These are phyloP conservation scores for Melipona bicolor DNA, from an alignment of 2,888 invertebrate species.

Conservation along the genomic window DNA sequence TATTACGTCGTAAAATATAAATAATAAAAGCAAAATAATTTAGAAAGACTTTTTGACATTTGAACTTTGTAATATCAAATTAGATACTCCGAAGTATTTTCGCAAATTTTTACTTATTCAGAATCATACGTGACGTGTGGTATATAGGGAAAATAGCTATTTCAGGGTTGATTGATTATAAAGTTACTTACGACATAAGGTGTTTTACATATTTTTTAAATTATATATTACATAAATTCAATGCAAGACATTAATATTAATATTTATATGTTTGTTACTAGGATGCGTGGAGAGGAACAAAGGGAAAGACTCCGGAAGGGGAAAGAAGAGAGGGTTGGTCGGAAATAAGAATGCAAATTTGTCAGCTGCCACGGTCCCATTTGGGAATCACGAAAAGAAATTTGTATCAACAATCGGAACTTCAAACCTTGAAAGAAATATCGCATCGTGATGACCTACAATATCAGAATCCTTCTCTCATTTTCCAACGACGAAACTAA, in stretches of 20 bases:
- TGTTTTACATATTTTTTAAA: no score
- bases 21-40: no score
- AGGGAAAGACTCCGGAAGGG: fast-evolving
- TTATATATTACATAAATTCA: no score
- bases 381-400: background rate
- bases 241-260: no score
- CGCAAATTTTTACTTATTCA: background rate
- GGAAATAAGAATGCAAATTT: background rate
- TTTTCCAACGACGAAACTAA: background rate
- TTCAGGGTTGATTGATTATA: no score
- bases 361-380: background rate
- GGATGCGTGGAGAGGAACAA: background rate
- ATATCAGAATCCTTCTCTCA: background rate
- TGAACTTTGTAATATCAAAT: background rate
- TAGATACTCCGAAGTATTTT: background rate
- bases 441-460: background rate
- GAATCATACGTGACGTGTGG: background rate
- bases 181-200: no score
- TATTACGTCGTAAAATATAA: no score
- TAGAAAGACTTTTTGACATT: background rate
- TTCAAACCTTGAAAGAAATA: background rate
- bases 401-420: background rate
- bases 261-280: no score
- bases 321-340: background rate
- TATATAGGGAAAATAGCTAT: no score